Evolutionary conservation across 2,113 vertebrate species (phyloP), one percentile per base, ranked within the genome.

Genomic region (Aptenodytes patagonicus): DNA sequence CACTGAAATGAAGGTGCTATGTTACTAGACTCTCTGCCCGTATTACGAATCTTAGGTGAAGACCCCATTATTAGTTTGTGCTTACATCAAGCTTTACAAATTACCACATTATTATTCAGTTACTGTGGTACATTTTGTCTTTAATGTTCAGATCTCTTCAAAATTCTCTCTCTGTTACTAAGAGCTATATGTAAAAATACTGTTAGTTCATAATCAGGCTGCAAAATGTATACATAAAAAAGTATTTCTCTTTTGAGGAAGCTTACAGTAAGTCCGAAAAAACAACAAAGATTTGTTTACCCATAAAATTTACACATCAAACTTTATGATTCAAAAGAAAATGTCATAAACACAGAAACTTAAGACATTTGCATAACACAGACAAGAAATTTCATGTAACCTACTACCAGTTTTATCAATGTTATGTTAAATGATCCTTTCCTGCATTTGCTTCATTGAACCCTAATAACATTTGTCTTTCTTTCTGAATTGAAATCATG

Each of bases 391-490:
- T 69, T 78, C 22, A 25, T 60, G 57, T 93, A 82, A 87, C 52
- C 17, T 72, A 57, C 36, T 61, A 77, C 38, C 54, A 71, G 40
- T 82, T 95, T 97, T 91, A 91, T 91, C 65, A 70, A 69, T 29
- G 6, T 79, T 90, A 49, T 25, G 11, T 79, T 83, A 91, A 90
- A 92, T 62, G 22, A 93, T 68, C 61, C 54, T 89, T 87, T 92
- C 47, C 38, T 82, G 38, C 31, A 79, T 88, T 93, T 90, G 61
- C 69, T 95, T 94, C 87, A 52, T 64, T 95, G 89, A 93, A 20
- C 55, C 85, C 71, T 96, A 84, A 90, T 89, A 95, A 95, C 42
- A 57, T 95, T 95, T 95, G 46, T 91, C 81, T 92, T 46, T 93
- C 51, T 49, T 89, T 77, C 89, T 83, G 82, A 93, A 84, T 60